phyloP scores from a whole-genome alignment of 1,140 invertebrate species.

The Caenorhabditis remanei region DNA sequence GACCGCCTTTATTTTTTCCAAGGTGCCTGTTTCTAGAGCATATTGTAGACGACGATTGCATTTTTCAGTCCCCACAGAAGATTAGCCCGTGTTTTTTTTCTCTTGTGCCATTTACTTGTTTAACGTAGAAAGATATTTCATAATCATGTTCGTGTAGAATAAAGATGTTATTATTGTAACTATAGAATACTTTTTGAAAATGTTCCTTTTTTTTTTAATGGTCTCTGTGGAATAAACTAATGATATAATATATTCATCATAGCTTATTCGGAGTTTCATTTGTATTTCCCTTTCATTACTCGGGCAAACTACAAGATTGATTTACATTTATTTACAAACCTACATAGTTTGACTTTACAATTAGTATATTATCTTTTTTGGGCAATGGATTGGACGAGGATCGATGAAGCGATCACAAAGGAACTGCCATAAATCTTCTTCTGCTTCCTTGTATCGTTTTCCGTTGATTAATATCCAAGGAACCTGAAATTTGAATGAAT shows the following conservation, averaged over 20 bases:
- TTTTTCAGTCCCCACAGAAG: not conserved
- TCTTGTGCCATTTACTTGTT: slow-evolving; percentile 51
- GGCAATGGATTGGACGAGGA: slow-evolving; percentile 43
- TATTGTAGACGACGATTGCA: slow-evolving; percentile 42
- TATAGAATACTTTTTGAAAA: not conserved
- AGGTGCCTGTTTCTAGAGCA: slow-evolving; percentile 37
- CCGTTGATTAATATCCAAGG: slow-evolving; percentile 46
- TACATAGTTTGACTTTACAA: not conserved
- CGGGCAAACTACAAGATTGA: too few relatives aligned
- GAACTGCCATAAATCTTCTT: slow-evolving; percentile 48
- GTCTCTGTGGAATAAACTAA: too few relatives aligned
- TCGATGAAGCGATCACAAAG: slow-evolving; percentile 39
- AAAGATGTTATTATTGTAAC: not conserved
- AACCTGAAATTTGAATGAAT: not conserved
- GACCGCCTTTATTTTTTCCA: not conserved
- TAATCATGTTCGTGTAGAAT: slow-evolving; percentile 50
- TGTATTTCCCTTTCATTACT: too few relatives aligned
- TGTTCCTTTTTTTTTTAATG: too few relatives aligned
- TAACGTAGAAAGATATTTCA: slow-evolving; percentile 6
- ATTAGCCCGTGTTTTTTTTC: not conserved
- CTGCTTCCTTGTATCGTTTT: slow-evolving; percentile 42
- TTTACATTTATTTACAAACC: not conserved
- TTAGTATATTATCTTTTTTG: slow-evolving; percentile 27
- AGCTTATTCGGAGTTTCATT: too few relatives aligned
- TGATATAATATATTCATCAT: too few relatives aligned